Evolutionary conservation across 2,797 vertebrate species (phyloP), one percentile per base, ranked within the genome.

Genomic region (Channa striata): DNA sequence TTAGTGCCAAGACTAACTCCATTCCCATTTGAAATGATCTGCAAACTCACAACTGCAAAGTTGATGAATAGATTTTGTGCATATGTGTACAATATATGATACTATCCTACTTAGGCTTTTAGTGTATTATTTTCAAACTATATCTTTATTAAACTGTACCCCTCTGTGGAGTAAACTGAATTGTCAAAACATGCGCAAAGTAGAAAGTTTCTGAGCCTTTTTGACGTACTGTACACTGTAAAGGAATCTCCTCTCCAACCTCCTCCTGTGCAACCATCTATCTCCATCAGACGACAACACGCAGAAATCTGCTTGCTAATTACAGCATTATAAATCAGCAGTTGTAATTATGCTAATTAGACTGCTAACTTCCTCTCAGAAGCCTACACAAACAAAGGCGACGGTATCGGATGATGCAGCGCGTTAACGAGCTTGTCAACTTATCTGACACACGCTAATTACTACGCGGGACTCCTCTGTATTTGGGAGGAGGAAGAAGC

Each of bases 291-390:
- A 78, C 72, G 78, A 59, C 80, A 68, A 59, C 78, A 59, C 53
- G 80, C 72, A 59, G 68, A 86, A 84, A 88, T 87, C 83, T 81
- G 83, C 82, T 81, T 20, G 50, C 83, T 91, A 90, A 91, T 92
- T 92, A 90, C 84, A 81, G 80, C 85, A 89, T 84, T 92, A 91
- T 89, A 93, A 93, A 94, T 93, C 90, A 88, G 85, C 87, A 82
- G 83, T 89, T 59, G 82, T 91, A 92, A 93, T 94, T 94, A 93
- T 92, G 91, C 88, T 93, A 93, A 94, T 94, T 89, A 93, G 86
- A 63, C 57, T 44, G 80, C 87, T 84, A 90, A 93, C 92, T 93
- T 94, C 88, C 91, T 92, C 86, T 92, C 81, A 86, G 87, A 93
- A 92, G 90, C 89, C 86, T 81, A 77, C 90, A 79, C 86, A 91